Percentiles rank a stretch among this genome's conserved stretches.
These are phyloP conservation scores for Chrysina gloriosa DNA, from an alignment of 2,888 invertebrate species.

Conservation along the genomic window DNA sequence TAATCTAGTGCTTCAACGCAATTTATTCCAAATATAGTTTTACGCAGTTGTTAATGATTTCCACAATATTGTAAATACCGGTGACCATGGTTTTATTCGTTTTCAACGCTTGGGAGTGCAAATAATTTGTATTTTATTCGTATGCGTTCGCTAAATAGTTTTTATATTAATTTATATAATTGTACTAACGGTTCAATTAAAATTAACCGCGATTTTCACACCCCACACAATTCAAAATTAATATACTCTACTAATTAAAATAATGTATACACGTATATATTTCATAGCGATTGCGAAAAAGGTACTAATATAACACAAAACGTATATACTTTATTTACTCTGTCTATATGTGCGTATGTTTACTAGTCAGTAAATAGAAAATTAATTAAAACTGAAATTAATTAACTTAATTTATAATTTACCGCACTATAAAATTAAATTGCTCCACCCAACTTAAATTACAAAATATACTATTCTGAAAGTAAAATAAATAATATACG, in stretches of 20 bases:
- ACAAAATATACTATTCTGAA: neutral
- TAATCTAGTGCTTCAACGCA: too few relatives aligned
- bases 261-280: slow-evolving; percentile 8
- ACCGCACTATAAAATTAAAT: slow-evolving; percentile 46
- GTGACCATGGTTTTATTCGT: neutral
- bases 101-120: neutral
- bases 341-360: slow-evolving; percentile 27
- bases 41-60: too few relatives aligned
- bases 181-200: slow-evolving; percentile 10
- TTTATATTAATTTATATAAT: slow-evolving; percentile 1
- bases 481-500: too few relatives aligned
- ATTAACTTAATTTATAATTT: slow-evolving; percentile 54
- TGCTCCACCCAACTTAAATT: neutral
- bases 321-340: slow-evolving; percentile 2
- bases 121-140: neutral
- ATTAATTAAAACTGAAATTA: slow-evolving; percentile 56
- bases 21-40: too few relatives aligned
- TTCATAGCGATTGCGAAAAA: slow-evolving; percentile 6
- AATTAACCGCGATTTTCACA: slow-evolving; percentile 21
- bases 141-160: too few relatives aligned
- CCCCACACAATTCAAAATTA: slow-evolving; percentile 10
- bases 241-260: slow-evolving; percentile 35
- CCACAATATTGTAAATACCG: too few relatives aligned
- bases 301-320: slow-evolving; percentile 1
- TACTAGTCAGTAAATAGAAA: slow-evolving; percentile 51